Evolutionary conservation across 2,113 vertebrate genomes (phyloP), one percentile per base, ranked within the genome.

Genomic region (Smithornis capensis): DNA sequence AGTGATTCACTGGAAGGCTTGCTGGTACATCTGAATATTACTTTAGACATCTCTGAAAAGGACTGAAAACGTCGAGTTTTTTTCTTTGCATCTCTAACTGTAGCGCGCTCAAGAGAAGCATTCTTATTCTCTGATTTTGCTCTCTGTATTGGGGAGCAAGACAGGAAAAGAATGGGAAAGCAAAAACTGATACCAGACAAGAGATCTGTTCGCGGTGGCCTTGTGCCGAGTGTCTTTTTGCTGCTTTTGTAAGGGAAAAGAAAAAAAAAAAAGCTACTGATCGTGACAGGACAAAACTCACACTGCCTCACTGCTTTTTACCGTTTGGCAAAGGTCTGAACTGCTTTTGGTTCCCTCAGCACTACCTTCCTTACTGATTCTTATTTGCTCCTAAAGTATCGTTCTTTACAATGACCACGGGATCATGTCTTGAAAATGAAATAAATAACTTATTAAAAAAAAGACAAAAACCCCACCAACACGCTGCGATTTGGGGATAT

Each of bases 161-260:
- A 2, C 6, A 15, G 42, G 4, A 56, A 77, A 45, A 40, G 31
- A 9, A 38, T 19, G 10, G 14, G 14, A 75, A 85, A 55, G 18
- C 4, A 12, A 79, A 83, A 75, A 35, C 0, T 24, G 27, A 14
- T 77, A 83, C n/a, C 81, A 81, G 33, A 92, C 47, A 50, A 60
- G 19, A 1, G 0, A 25, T 63, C 33, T 29, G 13, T 65, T 28
- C 6, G 1, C 8, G 0, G 28, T 57, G 57, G 27, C 63, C 55
- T 56, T 25, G 12, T 27, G 37, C 22, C 83, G 83, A 31, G 3
- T 38, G 25, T 12, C 22, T 49, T 88, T 71, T 45, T 73, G 40
- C 57, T 49, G 31, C 70, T 40, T 83, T 89, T 44, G 45, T 42
- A 14, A 17, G 31, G 49, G 28, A 14, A 12, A 33, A 35, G 33